Conservation (phyloP, 92 coral and sea anemone species). For the Parazoanthus atlanticus region DNA sequence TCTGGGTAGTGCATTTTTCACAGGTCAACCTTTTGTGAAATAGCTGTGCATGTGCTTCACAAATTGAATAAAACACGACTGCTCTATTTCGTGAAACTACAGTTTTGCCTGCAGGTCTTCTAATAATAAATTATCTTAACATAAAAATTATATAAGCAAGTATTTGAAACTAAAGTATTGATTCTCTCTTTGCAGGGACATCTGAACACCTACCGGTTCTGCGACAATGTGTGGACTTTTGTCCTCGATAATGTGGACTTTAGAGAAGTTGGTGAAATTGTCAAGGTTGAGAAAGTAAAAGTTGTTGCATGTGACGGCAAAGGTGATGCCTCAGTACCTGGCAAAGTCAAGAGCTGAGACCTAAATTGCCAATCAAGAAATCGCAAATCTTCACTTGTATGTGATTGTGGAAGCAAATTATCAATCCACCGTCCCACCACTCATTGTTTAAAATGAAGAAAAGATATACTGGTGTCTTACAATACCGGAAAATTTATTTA, state of each 20-base stretch:
- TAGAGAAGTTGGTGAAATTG: slow-evolving; percentile 85
- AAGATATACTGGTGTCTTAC: background rate
- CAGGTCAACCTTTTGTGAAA: too few relatives aligned
- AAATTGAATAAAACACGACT: too few relatives aligned
- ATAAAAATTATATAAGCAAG: too few relatives aligned
- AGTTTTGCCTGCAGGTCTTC: too few relatives aligned
- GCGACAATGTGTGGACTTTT: slow-evolving; percentile 99
- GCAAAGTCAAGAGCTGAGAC: slow-evolving; percentile 33
- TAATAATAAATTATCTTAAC: too few relatives aligned
- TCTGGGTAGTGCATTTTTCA: too few relatives aligned
- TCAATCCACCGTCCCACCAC: background rate
- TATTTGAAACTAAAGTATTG: background rate
- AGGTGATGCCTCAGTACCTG: slow-evolving; percentile 63
- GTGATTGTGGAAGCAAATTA: background rate
- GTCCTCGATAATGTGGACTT: slow-evolving; percentile 92
- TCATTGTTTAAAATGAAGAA: background rate
- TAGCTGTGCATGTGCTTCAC: too few relatives aligned
- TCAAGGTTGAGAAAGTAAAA: slow-evolving; percentile 91
- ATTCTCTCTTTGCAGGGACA: slow-evolving; percentile 69
- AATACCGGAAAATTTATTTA: background rate
- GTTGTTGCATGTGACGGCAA: slow-evolving; percentile 98
- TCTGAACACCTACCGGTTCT: slow-evolving; percentile 91
- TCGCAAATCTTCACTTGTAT: background rate
- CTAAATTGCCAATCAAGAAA: background rate
- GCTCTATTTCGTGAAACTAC: too few relatives aligned